A percentile compares a stretch with the other conserved stretches of the same genome.
These are phyloP conservation scores for Phenganax stokvisi DNA, from an alignment of 92 coral and sea anemone genomes.

Conservation along the genomic window DNA sequence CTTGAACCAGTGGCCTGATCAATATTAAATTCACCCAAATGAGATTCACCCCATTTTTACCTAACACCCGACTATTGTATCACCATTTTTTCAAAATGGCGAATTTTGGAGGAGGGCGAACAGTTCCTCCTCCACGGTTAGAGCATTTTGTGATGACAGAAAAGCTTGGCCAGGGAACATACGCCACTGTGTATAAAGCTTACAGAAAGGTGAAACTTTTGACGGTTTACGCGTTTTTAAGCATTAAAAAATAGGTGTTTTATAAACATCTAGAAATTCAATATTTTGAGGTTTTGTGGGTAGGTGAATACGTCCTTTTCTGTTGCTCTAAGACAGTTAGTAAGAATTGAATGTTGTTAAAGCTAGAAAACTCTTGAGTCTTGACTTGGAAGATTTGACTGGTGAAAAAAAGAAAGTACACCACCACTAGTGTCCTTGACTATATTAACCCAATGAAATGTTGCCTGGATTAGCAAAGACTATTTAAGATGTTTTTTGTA, in stretches of 20 bases:
- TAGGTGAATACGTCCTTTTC: too few relatives aligned
- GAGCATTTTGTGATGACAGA: conserved; percentile 87
- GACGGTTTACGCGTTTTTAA: background rate
- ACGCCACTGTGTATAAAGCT: conserved; percentile 97
- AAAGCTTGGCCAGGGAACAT: conserved; percentile 93
- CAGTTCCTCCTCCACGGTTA: conserved; percentile 70
- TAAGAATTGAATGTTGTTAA: background rate
- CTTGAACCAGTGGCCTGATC: too few relatives aligned
- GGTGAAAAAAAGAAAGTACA: background rate
- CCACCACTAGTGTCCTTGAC: background rate
- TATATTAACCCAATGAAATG: background rate
- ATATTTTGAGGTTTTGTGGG: too few relatives aligned
- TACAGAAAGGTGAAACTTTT: conserved; percentile 66
- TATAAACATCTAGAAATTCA: too few relatives aligned
- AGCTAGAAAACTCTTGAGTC: background rate
- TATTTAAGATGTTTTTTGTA: too few relatives aligned
- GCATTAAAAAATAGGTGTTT: background rate
- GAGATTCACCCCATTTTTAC: too few relatives aligned
- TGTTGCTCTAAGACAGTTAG: too few relatives aligned
- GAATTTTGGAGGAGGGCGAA: conserved; percentile 45
- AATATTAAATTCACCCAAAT: too few relatives aligned
- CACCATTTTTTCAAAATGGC: conserved; percentile 62
- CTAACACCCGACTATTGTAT: too few relatives aligned
- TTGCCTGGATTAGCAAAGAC: too few relatives aligned
- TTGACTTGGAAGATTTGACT: background rate